Percentiles rank a stretch among this genome's conserved stretches.
These are phyloP conservation scores for Drosophila persimilis DNA, from an alignment of 1,140 invertebrate genomes.

Conservation along the genomic window DNA sequence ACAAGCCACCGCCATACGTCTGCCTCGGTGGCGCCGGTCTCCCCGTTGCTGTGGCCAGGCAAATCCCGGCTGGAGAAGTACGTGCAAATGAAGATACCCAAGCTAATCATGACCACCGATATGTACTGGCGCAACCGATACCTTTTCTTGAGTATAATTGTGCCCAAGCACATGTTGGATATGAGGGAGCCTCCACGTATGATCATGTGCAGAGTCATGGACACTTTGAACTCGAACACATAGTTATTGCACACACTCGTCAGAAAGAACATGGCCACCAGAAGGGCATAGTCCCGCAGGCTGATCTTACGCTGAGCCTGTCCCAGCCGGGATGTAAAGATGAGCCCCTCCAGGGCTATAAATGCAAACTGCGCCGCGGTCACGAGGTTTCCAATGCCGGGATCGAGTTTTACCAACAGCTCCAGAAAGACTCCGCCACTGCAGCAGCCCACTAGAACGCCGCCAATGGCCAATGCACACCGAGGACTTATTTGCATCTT, in stretches of 20 bases:
- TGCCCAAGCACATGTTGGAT: slow-evolving; percentile 97
- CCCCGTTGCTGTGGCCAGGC: background rate
- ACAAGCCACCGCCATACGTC: slow-evolving; percentile 89
- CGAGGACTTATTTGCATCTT: slow-evolving; percentile 6
- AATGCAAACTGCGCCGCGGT: slow-evolving; percentile 97
- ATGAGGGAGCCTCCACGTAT: slow-evolving; percentile 98
- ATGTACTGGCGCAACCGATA: slow-evolving; percentile 94
- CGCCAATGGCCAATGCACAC: slow-evolving; percentile 43
- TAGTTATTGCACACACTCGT: slow-evolving; percentile 98
- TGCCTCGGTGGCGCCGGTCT: background rate
- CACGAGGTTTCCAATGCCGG: slow-evolving; percentile 95
- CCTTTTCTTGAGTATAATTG: slow-evolving; percentile 92
- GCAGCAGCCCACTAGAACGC: slow-evolving; percentile 95
- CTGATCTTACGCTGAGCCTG: slow-evolving; percentile 88
- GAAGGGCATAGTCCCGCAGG: slow-evolving; percentile 91
- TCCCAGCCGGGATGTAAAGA: slow-evolving; percentile 94
- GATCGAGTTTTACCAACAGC: slow-evolving; percentile 93
- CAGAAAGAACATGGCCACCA: slow-evolving; percentile 96
- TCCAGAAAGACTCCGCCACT: slow-evolving; percentile 95
- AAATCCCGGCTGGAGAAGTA: slow-evolving; percentile 87
- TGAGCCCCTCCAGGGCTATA: slow-evolving; percentile 95
- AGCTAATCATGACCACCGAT: slow-evolving; percentile 96
- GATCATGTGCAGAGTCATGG: slow-evolving; percentile 99
- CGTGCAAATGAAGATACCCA: slow-evolving; percentile 96
- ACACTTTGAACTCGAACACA: slow-evolving; percentile 97